Conservation (phyloP, 2,888 invertebrate species). For the Yponomeuta cagnagella region DNA sequence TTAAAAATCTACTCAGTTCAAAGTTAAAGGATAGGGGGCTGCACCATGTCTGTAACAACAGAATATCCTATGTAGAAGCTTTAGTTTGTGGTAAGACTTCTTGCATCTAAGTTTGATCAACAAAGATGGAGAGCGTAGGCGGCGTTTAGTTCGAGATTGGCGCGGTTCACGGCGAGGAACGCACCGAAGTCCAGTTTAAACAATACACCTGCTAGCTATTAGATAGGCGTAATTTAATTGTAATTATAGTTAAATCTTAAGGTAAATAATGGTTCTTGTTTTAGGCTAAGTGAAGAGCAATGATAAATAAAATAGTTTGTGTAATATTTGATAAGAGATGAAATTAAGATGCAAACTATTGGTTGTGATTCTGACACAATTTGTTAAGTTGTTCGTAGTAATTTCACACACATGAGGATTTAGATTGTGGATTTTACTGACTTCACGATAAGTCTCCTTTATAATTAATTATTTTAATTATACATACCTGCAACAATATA, state of each 20-base stretch:
- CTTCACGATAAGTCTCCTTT: constrained; percentile 61
- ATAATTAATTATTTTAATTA: constrained; percentile 34
- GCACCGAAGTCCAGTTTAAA: constrained; percentile 57
- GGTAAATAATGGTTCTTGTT: constrained; percentile 75
- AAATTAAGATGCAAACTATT: constrained; percentile 73
- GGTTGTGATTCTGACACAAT: constrained; percentile 76
- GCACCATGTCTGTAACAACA: too few species aligned
- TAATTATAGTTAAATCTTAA: constrained; percentile 62
- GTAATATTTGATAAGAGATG: constrained; percentile 70
- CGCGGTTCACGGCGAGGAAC: constrained; percentile 22
- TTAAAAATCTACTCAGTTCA: too few species aligned
- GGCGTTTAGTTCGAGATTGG: too few species aligned
- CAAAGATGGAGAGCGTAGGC: too few species aligned
- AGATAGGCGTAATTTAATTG: constrained; percentile 73
- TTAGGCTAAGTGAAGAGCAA: constrained; percentile 73
- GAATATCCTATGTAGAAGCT: too few species aligned
- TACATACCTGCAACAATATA: not conserved
- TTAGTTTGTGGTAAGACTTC: too few species aligned
- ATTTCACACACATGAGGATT: constrained; percentile 43
- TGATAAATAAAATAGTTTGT: constrained; percentile 72
- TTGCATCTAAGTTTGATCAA: too few species aligned
- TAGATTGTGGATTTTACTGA: constrained; percentile 46
- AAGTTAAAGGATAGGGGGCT: too few species aligned
- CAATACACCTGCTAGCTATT: constrained; percentile 66
- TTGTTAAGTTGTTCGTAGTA: constrained; percentile 72